Conservation (phyloP, 2,888 invertebrate genomes). For the Bursaphelenchus okinawaensis region DNA sequence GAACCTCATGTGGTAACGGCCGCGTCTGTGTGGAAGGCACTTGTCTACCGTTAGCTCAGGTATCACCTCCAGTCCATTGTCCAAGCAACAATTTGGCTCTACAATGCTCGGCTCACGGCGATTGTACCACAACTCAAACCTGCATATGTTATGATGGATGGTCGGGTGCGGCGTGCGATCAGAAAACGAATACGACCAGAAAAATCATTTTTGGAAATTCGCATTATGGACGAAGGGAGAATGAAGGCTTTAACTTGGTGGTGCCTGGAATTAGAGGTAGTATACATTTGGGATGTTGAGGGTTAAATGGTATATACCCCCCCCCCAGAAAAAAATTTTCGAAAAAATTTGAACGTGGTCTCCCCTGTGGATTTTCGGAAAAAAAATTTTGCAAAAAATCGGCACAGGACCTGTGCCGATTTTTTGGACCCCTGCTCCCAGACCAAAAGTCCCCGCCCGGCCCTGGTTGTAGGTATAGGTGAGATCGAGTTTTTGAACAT, state of each 20-base stretch:
- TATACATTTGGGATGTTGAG: too few relatives aligned
- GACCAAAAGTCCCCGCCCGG: too few relatives aligned
- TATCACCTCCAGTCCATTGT: constrained; percentile 63
- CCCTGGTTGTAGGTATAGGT: not conserved
- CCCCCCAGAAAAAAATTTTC: too few relatives aligned
- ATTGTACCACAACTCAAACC: constrained; percentile 83
- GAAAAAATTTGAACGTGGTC: too few relatives aligned
- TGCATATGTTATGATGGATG: constrained; percentile 80
- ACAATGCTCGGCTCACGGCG: constrained; percentile 89
- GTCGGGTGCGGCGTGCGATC: constrained; percentile 58
- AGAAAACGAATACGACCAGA: constrained; percentile 29
- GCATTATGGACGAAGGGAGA: not conserved
- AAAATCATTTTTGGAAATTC: constrained; percentile 14
- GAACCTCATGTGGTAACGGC: constrained; percentile 61
- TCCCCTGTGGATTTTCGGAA: too few relatives aligned
- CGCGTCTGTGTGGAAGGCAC: constrained; percentile 89
- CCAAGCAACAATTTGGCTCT: constrained; percentile 79
- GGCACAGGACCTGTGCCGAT: too few relatives aligned
- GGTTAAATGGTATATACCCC: not conserved
- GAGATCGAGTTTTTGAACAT: too few relatives aligned
- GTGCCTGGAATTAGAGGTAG: constrained; percentile 11
- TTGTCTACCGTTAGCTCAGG: constrained; percentile 65
- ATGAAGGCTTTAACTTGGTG: not conserved
- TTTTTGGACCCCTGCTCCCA: too few relatives aligned
- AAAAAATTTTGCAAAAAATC: too few relatives aligned